Percentiles rank a stretch among this genome's conserved stretches.
Conservation (phyloP, 2,888 invertebrate species). For the Acleris laterana region DNA sequence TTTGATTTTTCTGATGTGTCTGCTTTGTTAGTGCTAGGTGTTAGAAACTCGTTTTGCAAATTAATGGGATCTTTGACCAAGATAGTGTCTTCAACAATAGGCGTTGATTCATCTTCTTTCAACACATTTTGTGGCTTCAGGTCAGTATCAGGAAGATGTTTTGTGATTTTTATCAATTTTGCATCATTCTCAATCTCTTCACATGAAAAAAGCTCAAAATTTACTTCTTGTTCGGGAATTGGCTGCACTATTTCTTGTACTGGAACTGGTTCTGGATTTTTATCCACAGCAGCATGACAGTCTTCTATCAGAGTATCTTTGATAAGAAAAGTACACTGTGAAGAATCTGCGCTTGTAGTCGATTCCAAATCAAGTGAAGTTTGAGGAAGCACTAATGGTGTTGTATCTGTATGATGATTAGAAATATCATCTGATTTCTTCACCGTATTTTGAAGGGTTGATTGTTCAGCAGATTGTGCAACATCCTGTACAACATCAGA, state of each 20-base stretch:
- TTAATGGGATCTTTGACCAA: neutral
- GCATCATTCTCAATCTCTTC: conserved; percentile 4
- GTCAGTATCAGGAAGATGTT: neutral
- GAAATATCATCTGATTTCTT: neutral
- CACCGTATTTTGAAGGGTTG: neutral
- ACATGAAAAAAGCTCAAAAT: neutral
- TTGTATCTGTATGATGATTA: neutral
- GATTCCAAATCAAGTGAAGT: conserved; percentile 25
- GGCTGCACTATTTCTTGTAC: neutral
- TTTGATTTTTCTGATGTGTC: conserved; percentile 46
- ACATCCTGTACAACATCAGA: conserved; percentile 14
- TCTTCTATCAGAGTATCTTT: conserved; percentile 29
- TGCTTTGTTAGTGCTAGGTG: conserved; percentile 49
- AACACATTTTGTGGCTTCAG: conserved; percentile 1
- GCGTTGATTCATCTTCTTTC: neutral
- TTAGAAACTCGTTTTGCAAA: conserved; percentile 39
- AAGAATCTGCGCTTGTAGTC: conserved; percentile 33
- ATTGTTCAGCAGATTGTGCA: neutral
- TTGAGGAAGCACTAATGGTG: conserved; percentile 9
- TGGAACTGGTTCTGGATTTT: neutral
- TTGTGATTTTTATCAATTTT: neutral
- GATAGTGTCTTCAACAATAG: conserved; percentile 3
- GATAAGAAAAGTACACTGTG: conserved; percentile 30
- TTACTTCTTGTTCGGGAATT: neutral
- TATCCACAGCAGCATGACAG: neutral